phyloP scores from a whole-genome alignment of 2,888 invertebrate genomes.

The Synergus itoensis region DNA sequence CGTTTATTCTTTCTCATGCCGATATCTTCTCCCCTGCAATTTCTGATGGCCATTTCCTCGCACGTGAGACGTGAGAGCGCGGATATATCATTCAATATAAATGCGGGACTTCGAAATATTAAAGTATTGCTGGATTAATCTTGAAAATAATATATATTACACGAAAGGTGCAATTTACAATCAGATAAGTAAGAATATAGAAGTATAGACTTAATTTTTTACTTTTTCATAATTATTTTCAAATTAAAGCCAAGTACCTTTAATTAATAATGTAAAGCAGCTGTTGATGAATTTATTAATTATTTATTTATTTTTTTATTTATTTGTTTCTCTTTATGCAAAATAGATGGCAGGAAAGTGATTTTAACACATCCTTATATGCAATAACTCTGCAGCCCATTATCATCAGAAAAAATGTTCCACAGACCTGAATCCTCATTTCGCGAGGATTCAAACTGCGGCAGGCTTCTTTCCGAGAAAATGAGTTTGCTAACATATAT shows the following conservation, averaged over 20 bases:
- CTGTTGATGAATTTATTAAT: too few relatives aligned
- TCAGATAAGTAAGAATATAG: not conserved
- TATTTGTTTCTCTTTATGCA: not conserved
- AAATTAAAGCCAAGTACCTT: too few relatives aligned
- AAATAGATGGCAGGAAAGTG: not conserved
- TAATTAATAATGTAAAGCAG: too few relatives aligned
- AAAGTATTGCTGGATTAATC: slow-evolving; percentile 7
- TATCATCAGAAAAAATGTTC: not conserved
- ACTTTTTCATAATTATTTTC: not conserved
- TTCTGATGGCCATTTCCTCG: slow-evolving; percentile 28
- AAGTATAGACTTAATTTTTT: not conserved
- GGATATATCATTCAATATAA: slow-evolving; percentile 13
- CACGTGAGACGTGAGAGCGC: slow-evolving; percentile 7
- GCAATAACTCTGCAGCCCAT: not conserved
- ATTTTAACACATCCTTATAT: slow-evolving; percentile 6
- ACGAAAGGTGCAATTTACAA: not conserved
- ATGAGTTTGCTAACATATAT: slow-evolving; percentile 24
- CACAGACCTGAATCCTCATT: not conserved
- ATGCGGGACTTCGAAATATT: slow-evolving; percentile 7
- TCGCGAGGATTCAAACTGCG: slow-evolving; percentile 20
- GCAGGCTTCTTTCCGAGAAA: slow-evolving; percentile 5
- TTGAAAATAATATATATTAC: not conserved
- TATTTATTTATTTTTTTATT: too few relatives aligned
- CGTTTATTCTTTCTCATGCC: slow-evolving; percentile 22
- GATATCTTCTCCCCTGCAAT: slow-evolving; percentile 21